Base-by-base conservation (phyloP, 2,888 invertebrate genomes). In the Trypoxylon attenuatum region DNA sequence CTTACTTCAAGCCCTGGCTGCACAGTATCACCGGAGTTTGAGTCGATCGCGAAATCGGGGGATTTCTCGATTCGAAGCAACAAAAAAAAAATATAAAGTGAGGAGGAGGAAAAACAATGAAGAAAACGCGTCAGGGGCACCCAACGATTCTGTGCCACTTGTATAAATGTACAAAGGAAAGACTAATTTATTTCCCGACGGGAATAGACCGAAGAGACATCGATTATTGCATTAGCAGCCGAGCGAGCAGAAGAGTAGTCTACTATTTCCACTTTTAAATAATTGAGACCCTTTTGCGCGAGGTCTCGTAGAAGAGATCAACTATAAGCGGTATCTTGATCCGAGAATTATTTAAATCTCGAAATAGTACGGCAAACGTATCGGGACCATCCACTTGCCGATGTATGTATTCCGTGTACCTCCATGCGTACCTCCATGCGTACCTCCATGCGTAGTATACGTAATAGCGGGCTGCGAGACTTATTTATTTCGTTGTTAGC, bases 1-100 rank as follows among this genome's bases (percentile, higher is more conserved):
- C 95, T 0, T 96, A 90, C 88, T 97, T 96, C 87, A 96, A 96
- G 82, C 95, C 96, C 1, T 97, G 97, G 97, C 90, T 97, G 62
- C 93, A 92, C 83, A 93, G 92, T 78, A 93, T 96, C 79, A 77
- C 77, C 29, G 73, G 72, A 15, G 72, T 72, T 51, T 74, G 69
- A 67, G 51, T 15, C n/a, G n/a, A n/a, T n/a, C n/a, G n/a, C n/a
- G n/a, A n/a, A n/a, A 27, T 19, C 51, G 25, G 62, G 42, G 18
- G 18, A 63, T 39, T 61, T 23, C 57, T 57, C 10, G 16, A 38
- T 49, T 58, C 46, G 53, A 33, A 27, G 55, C n/a, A n/a, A n/a
- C n/a, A n/a, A n/a, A n/a, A n/a, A n/a, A n/a, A n/a, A n/a, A n/a
- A n/a, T n/a, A n/a, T n/a, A n/a, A n/a, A n/a, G n/a, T n/a, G n/a